phyloP scores from a whole-genome alignment of 2,888 invertebrate species.

The Rosalia funebris region DNA sequence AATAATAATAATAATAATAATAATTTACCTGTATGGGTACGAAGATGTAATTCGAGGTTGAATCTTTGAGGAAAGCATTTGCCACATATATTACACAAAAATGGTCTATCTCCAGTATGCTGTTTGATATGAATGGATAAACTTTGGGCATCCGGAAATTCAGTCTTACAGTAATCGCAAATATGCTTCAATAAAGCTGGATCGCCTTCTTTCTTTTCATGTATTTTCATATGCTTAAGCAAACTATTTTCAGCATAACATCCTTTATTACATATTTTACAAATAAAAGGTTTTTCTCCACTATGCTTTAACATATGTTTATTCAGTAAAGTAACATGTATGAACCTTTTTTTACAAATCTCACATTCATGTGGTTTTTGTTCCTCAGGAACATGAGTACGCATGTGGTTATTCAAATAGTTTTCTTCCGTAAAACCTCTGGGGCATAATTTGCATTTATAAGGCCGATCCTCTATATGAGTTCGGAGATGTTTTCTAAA shows the following conservation, averaged over 20 bases:
- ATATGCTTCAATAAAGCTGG: constrained; percentile 63
- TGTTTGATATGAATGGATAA: constrained; percentile 63
- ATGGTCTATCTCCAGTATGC: constrained; percentile 63
- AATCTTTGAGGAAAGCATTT: constrained; percentile 64
- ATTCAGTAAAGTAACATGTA: constrained; percentile 63
- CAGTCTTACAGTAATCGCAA: constrained; percentile 64
- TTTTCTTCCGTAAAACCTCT: constrained; percentile 64
- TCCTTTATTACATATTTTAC: constrained; percentile 62
- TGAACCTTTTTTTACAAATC: constrained; percentile 64
- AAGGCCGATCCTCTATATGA: constrained; percentile 64
- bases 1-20: too few species aligned
- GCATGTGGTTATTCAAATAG: constrained; percentile 64
- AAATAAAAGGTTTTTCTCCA: constrained; percentile 65
- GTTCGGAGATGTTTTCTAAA: constrained; percentile 64
- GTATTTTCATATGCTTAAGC: constrained; percentile 64
- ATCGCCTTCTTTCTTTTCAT: constrained; percentile 64
- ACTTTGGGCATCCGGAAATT: constrained; percentile 60
- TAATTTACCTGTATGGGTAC: constrained; percentile 64
- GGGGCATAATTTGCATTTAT: constrained; percentile 62
- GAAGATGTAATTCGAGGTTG: constrained; percentile 62
- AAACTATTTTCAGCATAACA: constrained; percentile 63
- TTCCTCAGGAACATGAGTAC: constrained; percentile 59
- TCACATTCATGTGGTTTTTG: constrained; percentile 65
- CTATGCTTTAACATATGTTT: constrained; percentile 65
- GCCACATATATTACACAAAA: constrained; percentile 63